Percentiles rank a stretch among this genome's conserved stretches.
Conservation (phyloP, 2,888 invertebrate genomes). For the Drosophila mulleri region DNA sequence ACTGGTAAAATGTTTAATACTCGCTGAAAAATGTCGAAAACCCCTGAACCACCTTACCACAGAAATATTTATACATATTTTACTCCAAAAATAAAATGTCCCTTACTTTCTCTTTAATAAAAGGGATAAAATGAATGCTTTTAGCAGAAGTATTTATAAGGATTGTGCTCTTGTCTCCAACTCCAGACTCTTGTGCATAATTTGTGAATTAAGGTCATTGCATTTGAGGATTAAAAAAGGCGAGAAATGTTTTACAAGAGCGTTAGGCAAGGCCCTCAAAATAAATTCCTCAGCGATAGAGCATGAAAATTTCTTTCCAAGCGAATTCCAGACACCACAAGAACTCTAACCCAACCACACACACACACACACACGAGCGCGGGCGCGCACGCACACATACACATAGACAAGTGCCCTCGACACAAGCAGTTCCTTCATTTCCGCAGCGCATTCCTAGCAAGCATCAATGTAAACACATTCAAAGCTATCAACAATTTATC, state of each 20-base stretch:
- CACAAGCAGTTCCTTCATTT: conserved; percentile 36
- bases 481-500: conserved; percentile 78
- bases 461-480: conserved; percentile 71
- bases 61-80: neutral
- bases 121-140: conserved; percentile 12
- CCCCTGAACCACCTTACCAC: no score
- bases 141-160: conserved; percentile 11
- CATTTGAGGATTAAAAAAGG: conserved; percentile 30
- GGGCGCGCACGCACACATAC: neutral
- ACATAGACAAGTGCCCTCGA: conserved; percentile 11
- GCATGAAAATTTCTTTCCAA: conserved; percentile 43
- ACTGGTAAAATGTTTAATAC: no score
- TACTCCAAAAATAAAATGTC: neutral
- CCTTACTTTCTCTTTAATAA: neutral
- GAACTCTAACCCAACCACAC: neutral
- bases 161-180: neutral
- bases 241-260: conserved; percentile 23
- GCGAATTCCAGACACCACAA: conserved; percentile 54
- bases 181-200: conserved; percentile 35
- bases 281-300: conserved; percentile 38
- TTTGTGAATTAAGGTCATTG: conserved; percentile 48
- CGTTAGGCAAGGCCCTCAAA: conserved; percentile 25
- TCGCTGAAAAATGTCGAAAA: neutral
- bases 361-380: neutral
- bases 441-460: conserved; percentile 45